Evolutionary conservation across 2,113 vertebrate species (phyloP), one percentile per base, ranked within the genome.

Genomic region (Ochotona curzoniae): DNA sequence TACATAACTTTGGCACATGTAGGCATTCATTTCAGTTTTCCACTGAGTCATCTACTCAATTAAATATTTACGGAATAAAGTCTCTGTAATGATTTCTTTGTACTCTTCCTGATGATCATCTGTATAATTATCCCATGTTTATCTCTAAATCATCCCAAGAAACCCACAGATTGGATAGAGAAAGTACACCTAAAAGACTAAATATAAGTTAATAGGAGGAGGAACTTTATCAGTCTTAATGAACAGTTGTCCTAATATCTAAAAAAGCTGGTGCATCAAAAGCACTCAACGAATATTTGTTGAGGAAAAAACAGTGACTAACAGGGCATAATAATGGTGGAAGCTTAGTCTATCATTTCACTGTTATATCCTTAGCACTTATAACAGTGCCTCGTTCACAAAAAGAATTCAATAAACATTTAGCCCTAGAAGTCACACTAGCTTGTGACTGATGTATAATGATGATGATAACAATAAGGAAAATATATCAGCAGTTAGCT

Each of bases 51-150:
- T 70, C 32, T 2, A 26, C 66, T 80, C 30, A 90, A 94, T 51
- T 85, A 82, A 30, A 63, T 85, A 78, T 64, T 89, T 71, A 81
- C 80, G 7, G 85, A 90, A 71, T 87, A 88, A 92, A 1, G 60
- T 82, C 13, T 64, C 67, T 23, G 10, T 84, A 63, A 70, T 76
- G 75, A 86, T 83, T 26, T 8, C 14, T 80, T 83, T 83, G 26
- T 64, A 69, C 26, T 44, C 25, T 83, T 18, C 70, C 64, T 74
- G 51, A 49, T 8, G 2, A 82, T 73, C 13, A 76, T 82, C 80
- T 91, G 69, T 28, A 44, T 3, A 44, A 44, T 44, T 44, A 44
- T 44, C 38, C 38, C 38, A 44, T 44, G 38, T 44, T 44, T 44
- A 6, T 44, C 38, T 44, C 38, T 44, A 44, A 80, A 26, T 89